phyloP scores from a whole-genome alignment of 2,888 invertebrate species.

The Ceratothoa steindachneri region DNA sequence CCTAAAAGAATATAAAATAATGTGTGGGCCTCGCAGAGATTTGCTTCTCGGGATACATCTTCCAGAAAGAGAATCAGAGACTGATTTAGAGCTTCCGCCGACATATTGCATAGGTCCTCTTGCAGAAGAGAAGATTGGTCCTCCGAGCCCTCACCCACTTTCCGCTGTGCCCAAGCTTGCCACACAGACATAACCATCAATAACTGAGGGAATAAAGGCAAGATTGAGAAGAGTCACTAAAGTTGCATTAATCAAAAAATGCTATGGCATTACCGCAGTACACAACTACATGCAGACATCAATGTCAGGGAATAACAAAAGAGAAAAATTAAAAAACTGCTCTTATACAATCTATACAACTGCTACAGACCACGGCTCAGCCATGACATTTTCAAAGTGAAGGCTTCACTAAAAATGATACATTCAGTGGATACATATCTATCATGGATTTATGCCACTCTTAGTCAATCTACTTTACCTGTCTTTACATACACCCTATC shows the following conservation, averaged over 20 bases:
- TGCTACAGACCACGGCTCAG: too few species aligned
- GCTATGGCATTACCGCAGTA: too few species aligned
- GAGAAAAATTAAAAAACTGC: too few species aligned
- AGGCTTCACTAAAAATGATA: too few species aligned
- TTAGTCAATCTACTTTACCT: too few species aligned
- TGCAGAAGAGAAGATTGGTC: not conserved
- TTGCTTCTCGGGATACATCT: not conserved
- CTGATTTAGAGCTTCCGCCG: not conserved
- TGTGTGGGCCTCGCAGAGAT: not conserved
- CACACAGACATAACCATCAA: not conserved
- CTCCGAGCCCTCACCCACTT: not conserved
- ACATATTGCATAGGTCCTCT: not conserved
- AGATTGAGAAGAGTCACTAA: not conserved
- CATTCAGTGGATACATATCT: too few species aligned
- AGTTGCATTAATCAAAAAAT: not conserved
- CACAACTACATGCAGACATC: too few species aligned
- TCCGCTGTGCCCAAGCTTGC: not conserved
- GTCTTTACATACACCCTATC: too few species aligned
- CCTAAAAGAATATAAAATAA: not conserved
- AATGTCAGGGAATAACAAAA: too few species aligned
- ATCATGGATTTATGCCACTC: too few species aligned
- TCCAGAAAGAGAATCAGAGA: not conserved
- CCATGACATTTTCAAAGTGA: too few species aligned
- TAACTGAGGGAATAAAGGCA: not conserved
- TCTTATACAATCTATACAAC: too few species aligned